Percentiles rank a stretch among this genome's conserved stretches.
phyloP scores from a whole-genome alignment of 2,797 vertebrate genomes.

The Urosaurus nigricauda region DNA sequence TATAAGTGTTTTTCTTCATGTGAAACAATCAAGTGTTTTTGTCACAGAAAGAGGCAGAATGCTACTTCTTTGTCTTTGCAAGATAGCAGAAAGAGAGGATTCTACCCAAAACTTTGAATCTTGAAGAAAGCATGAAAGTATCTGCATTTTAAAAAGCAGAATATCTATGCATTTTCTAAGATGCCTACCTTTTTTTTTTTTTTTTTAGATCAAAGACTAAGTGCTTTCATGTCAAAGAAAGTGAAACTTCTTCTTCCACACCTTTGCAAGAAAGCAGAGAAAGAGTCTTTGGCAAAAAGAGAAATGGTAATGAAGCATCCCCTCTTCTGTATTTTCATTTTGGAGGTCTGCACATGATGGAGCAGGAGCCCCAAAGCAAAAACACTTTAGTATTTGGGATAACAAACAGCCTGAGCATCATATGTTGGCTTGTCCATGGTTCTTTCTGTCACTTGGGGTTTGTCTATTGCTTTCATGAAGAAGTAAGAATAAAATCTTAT shows the following conservation, averaged over 20 bases:
- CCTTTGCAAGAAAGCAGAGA: conserved; percentile 28
- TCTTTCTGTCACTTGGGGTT: conserved; percentile 29
- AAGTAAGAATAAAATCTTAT: neutral
- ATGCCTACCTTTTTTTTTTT: neutral
- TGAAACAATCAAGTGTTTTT: neutral
- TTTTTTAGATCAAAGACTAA: neutral
- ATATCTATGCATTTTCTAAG: neutral
- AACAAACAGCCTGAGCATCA: neutral
- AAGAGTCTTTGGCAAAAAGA: conserved; percentile 39
- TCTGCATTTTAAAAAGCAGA: neutral
- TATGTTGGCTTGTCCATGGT: neutral
- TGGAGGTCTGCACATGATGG: neutral
- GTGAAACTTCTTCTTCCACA: neutral
- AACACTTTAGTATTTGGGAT: conserved; percentile 17
- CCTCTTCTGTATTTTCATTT: conserved; percentile 17
- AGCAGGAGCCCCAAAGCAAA: neutral
- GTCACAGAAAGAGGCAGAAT: too few relatives aligned
- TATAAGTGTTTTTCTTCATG: neutral
- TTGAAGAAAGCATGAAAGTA: neutral
- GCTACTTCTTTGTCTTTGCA: neutral
- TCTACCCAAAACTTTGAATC: too few relatives aligned
- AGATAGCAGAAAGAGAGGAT: neutral
- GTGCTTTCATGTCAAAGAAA: neutral
- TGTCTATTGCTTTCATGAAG: neutral
- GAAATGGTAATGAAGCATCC: conserved; percentile 18